Evolutionary conservation across 1,140 invertebrate species (phyloP), one percentile per base, ranked within the genome.

Genomic region (Lutraria rhynchaena): DNA sequence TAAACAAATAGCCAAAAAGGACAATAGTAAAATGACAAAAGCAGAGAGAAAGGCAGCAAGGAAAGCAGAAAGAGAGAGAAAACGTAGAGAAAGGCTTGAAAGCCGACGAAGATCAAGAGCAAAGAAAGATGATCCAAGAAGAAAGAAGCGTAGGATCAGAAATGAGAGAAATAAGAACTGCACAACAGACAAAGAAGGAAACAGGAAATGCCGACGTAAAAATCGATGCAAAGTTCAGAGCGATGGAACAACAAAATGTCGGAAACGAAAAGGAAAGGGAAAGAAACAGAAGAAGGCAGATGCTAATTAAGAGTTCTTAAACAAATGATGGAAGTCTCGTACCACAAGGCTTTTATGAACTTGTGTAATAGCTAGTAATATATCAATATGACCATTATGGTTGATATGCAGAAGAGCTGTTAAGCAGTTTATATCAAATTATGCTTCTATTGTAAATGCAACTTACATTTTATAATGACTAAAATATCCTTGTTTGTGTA

Each of bases 81-180:
- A 75, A 33, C n/a, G 49, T 63, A 74, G 44, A 58, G 60, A 65
- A 33, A 58, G 46, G 22, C 24, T 58, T 22, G 67, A 70, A 55
- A 57, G 53, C 33, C 46, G 69, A 15, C 37, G 65, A 46, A 44
- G 35, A n/a, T 0, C 31, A 35, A 57, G 35, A 37, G 19, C 55
- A 67, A 67, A 37, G 60, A 37, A 57, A 57, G 61, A 55, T 29
- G 44, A 83, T 55, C 24, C 73, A 85, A 35, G 74, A 83, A 53
- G 67, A 70, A 70, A 75, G 53, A 83, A 81, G 29, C 67, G 83
- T 22, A 86, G 83, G 31, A 67, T 37, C 27, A 78, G 69, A 33
- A 69, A 53, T 11, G 74, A 81, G 53, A 83, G 70, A 37, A 63
- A 53, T 35, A 78, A 57, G 31, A 27, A 31, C 9, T 51, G 61